Conservation (phyloP, 2,113 vertebrate genomes). For the Alethe diademata region DNA sequence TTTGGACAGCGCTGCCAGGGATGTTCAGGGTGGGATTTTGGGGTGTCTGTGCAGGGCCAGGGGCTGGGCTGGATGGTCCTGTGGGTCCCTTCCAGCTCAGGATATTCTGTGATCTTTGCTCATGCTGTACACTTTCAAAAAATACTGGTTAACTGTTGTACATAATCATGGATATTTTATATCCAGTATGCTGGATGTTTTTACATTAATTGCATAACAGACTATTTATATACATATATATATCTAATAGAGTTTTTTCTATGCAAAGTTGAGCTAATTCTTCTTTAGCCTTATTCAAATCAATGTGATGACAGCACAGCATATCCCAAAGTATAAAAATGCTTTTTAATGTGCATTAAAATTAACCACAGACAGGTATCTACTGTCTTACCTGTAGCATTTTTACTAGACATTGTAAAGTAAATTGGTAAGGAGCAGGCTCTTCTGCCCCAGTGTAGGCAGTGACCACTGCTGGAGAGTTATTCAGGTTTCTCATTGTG, state of each 20-base stretch:
- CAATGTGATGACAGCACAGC: not conserved
- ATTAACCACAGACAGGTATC: not conserved
- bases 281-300: not conserved
- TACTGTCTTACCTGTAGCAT: not conserved
- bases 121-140: not conserved
- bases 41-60: not conserved
- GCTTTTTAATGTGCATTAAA: not conserved
- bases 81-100: not conserved
- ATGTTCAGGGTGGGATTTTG: not conserved
- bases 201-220: not conserved
- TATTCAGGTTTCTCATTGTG: not conserved
- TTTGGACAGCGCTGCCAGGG: not conserved
- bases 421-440: not conserved
- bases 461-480: not conserved
- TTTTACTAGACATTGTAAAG: not conserved
- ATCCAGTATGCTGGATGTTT: not conserved
- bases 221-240: not conserved
- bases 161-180: not conserved
- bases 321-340: not conserved
- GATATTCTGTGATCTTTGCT: not conserved
- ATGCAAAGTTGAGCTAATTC: not conserved
- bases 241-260: not conserved
- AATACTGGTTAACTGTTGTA: not conserved
- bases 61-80: not conserved
- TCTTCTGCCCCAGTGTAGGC: not conserved